phyloP scores from a whole-genome alignment of 2,888 invertebrate genomes.

The Mythimna lalbum region DNA sequence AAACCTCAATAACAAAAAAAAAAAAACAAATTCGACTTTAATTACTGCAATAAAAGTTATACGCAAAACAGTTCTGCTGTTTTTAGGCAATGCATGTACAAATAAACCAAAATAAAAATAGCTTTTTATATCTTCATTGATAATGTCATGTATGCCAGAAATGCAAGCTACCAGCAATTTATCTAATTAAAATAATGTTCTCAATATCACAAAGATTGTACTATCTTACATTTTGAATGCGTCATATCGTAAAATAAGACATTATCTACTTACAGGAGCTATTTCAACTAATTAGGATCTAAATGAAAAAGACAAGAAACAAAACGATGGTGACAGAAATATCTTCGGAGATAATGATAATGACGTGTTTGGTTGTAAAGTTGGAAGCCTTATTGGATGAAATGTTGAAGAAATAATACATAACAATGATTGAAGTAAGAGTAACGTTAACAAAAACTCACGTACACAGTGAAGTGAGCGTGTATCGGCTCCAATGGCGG shows the following conservation, averaged over 20 bases:
- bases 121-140: conserved; percentile 13
- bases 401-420: conserved; percentile 32
- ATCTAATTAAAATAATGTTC: conserved; percentile 45
- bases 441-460: conserved; percentile 58
- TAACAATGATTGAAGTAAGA: conserved; percentile 66
- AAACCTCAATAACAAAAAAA: conserved; percentile 34
- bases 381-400: conserved; percentile 9
- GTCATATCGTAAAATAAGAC: conserved; percentile 41
- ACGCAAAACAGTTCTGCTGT: conserved; percentile 27
- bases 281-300: conserved; percentile 42
- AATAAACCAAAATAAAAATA: conserved; percentile 18
- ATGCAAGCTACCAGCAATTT: conserved; percentile 11
- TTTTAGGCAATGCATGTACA: conserved; percentile 32
- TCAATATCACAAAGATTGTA: conserved; percentile 30
- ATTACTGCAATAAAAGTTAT: conserved; percentile 46
- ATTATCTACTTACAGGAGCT: conserved; percentile 41
- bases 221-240: conserved; percentile 51
- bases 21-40: conserved; percentile 18
- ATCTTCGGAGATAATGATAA: background rate
- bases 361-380: background rate
- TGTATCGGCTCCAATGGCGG: conserved; percentile 68
- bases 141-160: background rate
- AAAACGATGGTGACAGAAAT: conserved; percentile 6
- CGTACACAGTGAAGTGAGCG: conserved; percentile 65
- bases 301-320: conserved; percentile 13